Evolutionary conservation across 2,888 invertebrate genomes (phyloP), one percentile per base, ranked within the genome.

Genomic region (Philaethria dido): DNA sequence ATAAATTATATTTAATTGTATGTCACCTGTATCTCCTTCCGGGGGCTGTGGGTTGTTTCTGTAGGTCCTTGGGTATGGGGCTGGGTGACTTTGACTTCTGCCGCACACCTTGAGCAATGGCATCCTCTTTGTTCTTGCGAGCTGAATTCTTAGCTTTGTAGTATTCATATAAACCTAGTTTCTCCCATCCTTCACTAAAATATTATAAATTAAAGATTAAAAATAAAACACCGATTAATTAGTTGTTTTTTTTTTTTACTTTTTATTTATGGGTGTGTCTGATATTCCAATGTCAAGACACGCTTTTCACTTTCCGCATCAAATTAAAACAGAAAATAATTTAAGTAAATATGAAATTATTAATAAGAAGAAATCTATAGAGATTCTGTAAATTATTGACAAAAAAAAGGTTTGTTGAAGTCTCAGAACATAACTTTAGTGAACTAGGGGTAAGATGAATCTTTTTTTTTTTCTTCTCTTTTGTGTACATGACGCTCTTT

Each of bases 181-280:
- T 98, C 87, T 99, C 99, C 99, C 99, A 99, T 36, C 99, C 99
- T 87, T 99, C 99, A 86, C 96, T 96, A 85, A 64, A 89, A 80
- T 39, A 67, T 69, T 55, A 3, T 61, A 55, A 52, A 16, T 16
- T n/a, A n/a, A 29, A 5, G 1, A 62, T 9, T 45, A 68, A 18
- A 18, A 64, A 44, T 22, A 39, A 18, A 25, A 18, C 39, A 39
- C 62, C 61, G 6, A 42, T 3, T 39, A 29, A 33, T 3, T n/a
- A 9, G 18, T 4, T 13, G 11, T 11, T 48, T 13, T 22, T 20
- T 3, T 20, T 48, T 14, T 22, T 22, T 29, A 3, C 29, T 29
- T 29, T 29, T 4, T 29, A 29, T n/a, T n/a, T n/a, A n/a, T n/a
- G n/a, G n/a, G n/a, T n/a, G n/a, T n/a, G n/a, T n/a, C n/a, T n/a